These are phyloP conservation scores for Heliconius sara DNA, from an alignment of 2,888 invertebrate genomes.

Conservation along the genomic window DNA sequence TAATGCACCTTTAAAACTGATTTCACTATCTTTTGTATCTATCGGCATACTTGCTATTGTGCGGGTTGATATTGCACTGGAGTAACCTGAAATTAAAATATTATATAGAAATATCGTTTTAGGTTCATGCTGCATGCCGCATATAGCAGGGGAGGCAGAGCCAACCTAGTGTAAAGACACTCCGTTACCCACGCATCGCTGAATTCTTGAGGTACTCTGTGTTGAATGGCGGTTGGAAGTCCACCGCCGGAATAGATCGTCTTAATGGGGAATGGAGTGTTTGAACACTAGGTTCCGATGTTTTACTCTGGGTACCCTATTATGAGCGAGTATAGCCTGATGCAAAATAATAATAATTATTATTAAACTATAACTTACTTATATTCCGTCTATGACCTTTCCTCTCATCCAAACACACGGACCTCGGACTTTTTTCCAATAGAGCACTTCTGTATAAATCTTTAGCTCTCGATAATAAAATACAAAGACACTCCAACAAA, in stretches of 20 bases:
- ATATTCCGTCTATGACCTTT: constrained; percentile 77
- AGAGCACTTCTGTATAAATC: constrained; percentile 78
- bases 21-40: constrained; percentile 65
- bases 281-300: too few relatives aligned
- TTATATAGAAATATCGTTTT: not conserved
- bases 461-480: constrained; percentile 82
- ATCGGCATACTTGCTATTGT: constrained; percentile 60
- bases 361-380: constrained; percentile 70
- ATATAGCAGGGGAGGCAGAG: not conserved
- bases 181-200: too few relatives aligned
- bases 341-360: too few relatives aligned
- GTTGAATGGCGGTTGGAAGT: too few relatives aligned
- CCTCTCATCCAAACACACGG: constrained; percentile 65
- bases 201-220: too few relatives aligned
- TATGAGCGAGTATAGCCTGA: too few relatives aligned
- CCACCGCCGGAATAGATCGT: too few relatives aligned
- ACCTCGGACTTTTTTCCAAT: constrained; percentile 71
- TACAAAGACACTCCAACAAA: constrained; percentile 90
- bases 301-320: too few relatives aligned
- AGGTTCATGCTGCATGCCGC: not conserved
- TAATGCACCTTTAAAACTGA: constrained; percentile 73
- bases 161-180: too few relatives aligned
- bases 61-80: constrained; percentile 67
- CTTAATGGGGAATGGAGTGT: too few relatives aligned
- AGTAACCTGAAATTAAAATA: constrained; percentile 59